phyloP scores from a whole-genome alignment of 2,113 vertebrate genomes.

The Platanista minor region DNA sequence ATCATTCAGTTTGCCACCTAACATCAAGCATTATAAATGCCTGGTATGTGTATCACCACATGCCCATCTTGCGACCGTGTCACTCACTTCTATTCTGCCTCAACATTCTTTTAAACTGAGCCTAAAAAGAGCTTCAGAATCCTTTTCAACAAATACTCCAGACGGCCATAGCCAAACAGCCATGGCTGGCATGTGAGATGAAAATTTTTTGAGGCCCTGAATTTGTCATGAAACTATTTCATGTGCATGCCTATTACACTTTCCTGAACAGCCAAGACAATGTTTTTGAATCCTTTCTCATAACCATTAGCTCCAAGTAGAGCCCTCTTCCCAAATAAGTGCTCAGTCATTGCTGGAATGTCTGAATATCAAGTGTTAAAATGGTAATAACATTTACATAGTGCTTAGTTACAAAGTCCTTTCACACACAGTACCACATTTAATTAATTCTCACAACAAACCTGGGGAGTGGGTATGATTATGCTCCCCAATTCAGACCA shows the following conservation, averaged over 20 bases:
- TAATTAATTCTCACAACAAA: background rate
- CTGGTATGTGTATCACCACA: background rate
- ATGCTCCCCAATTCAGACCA: background rate
- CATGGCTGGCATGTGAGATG: background rate
- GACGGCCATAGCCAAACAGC: background rate
- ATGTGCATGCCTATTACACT: background rate
- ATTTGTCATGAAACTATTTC: background rate
- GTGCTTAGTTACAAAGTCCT: background rate
- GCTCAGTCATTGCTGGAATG: background rate
- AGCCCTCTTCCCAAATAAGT: background rate
- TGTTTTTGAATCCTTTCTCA: background rate
- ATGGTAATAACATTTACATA: background rate
- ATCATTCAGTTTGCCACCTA: background rate
- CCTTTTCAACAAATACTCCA: background rate
- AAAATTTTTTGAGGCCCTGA: background rate
- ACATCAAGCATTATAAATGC: background rate
- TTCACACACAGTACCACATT: background rate
- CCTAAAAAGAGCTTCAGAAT: background rate
- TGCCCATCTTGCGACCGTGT: background rate
- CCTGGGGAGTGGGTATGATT: background rate
- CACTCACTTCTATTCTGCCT: background rate
- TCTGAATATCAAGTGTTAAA: background rate
- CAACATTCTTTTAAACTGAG: background rate
- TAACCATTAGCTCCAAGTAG: background rate
- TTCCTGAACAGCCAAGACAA: background rate